Evolutionary conservation across 2,113 vertebrate genomes (phyloP), one percentile per base, ranked within the genome.

Genomic region (Neofelis nebulosa): DNA sequence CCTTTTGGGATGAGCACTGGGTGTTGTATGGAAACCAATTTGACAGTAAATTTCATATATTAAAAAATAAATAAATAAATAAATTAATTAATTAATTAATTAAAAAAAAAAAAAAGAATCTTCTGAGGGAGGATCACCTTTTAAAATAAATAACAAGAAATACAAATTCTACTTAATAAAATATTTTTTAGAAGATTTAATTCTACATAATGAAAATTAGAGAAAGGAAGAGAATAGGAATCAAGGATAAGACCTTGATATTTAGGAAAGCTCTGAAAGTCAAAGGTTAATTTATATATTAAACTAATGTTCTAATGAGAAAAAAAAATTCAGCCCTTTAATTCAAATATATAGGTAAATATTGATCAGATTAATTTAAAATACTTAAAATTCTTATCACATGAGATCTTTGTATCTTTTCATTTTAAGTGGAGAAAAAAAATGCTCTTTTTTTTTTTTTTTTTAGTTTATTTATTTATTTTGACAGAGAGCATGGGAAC

Each of bases 81-180:
- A n/a, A n/a, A n/a, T n/a, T n/a, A n/a, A n/a, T n/a, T n/a, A n/a
- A n/a, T n/a, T n/a, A n/a, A n/a, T n/a, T n/a, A n/a, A n/a, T n/a
- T n/a, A n/a, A n/a, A n/a, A n/a, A n/a, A n/a, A n/a, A n/a, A n/a
- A n/a, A n/a, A n/a, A n/a, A n/a, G n/a, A n/a, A n/a, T n/a, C n/a
- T n/a, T n/a, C n/a, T 45, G 41, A 45, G 45, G 45, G 14, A 88
- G 48, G 57, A 11, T 66, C 25, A 10, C 25, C 5, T 89, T 89
- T 89, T 76, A 76, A 71, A 87, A 61, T 80, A 91, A 74, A 65
- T 15, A 92, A 41, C 18, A 79, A 78, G 82, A 92, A 95, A 55
- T 88, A 68, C 36, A n/a, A 93, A 55, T 55, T 66, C 19, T 55
- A 76, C 31, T 74, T 45, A 63, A 48, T 89, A 38, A 92, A 81